A percentile compares a stretch with the other conserved stretches of the same genome.
Conservation (phyloP, 2,797 vertebrate species). For the Phylloscopus collybita region DNA sequence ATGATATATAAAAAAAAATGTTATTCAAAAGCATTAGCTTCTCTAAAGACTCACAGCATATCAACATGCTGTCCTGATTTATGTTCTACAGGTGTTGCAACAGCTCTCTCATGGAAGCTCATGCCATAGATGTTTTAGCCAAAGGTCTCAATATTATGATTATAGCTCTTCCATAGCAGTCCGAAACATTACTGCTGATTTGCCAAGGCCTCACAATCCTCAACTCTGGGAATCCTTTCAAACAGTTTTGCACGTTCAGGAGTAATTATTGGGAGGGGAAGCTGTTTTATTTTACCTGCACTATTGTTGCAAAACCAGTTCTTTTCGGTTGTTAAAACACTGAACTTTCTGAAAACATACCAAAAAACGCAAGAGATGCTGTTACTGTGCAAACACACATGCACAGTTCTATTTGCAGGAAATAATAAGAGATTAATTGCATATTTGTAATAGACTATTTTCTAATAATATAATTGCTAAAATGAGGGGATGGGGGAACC, state of each 20-base stretch:
- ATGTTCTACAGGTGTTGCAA: neutral
- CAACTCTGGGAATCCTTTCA: constrained; percentile 57
- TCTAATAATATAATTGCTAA: neutral
- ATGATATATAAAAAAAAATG: neutral
- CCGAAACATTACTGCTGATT: constrained; percentile 57
- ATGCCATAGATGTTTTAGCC: neutral
- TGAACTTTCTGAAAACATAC: neutral
- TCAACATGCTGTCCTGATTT: neutral
- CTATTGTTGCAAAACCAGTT: neutral
- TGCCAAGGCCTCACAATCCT: constrained; percentile 52
- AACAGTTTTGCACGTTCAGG: constrained; percentile 63
- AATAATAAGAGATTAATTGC: neutral
- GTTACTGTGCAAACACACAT: neutral
- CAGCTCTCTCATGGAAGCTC: neutral
- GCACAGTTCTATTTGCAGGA: neutral
- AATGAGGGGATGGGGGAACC: neutral
- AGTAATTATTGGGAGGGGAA: neutral
- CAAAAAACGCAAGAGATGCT: neutral
- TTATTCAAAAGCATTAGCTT: neutral
- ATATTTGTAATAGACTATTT: neutral
- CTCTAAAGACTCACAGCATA: neutral
- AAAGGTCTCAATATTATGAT: constrained; percentile 18
- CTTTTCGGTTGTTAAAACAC: neutral
- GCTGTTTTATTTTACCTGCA: neutral
- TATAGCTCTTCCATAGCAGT: constrained; percentile 44